Evolutionary conservation across 1,140 invertebrate species (phyloP), one percentile per base, ranked within the genome.

Genomic region (Ctenoplectra terminalis): DNA sequence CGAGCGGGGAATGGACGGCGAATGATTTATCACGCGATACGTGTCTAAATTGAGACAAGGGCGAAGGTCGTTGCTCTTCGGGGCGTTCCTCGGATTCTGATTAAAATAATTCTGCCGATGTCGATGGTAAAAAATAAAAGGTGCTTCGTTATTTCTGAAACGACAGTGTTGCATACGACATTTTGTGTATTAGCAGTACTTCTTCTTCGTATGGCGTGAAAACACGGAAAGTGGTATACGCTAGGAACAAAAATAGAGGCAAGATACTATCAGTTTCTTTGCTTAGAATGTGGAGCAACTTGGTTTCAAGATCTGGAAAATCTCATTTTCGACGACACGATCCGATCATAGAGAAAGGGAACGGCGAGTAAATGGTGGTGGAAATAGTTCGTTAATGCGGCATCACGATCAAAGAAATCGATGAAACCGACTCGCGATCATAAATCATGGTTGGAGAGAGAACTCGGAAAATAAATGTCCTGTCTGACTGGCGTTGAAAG

Each of bases 401-500:
- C 23, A 31, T 40, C 52, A 31, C 50, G 60, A 50, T 66, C 61
- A 37, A 37, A 56, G 48, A 40, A 75, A 66, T 81, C 79, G 72
- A 66, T 23, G 78, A 26, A 58, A 74, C n/a, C 78, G 71, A 81
- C 37, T n/a, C 29, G 40, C 15, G 60, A 23, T 75, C 71, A 58
- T 81, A 66, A 74, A 75, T 75, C 71, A 74, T 56, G 52, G 20
- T 48, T 1, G 37, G n/a, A n/a, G n/a, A 13, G 34, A 8, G 29
- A 9, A 37, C 48, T 15, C 50, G 43, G 77, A 34, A 34, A 80
- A 80, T 80, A 73, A 80, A 80, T 80, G 69, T 80, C 77, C 70
- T 61, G 69, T 52, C 58, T 73, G 69, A 46, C 77, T 73, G 58
- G 77, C 46, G 77, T 43, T 72, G 77, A 80, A 80, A 80, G 77